Base-by-base conservation (phyloP, 2,113 vertebrate genomes). In the Otolemur garnettii region DNA sequence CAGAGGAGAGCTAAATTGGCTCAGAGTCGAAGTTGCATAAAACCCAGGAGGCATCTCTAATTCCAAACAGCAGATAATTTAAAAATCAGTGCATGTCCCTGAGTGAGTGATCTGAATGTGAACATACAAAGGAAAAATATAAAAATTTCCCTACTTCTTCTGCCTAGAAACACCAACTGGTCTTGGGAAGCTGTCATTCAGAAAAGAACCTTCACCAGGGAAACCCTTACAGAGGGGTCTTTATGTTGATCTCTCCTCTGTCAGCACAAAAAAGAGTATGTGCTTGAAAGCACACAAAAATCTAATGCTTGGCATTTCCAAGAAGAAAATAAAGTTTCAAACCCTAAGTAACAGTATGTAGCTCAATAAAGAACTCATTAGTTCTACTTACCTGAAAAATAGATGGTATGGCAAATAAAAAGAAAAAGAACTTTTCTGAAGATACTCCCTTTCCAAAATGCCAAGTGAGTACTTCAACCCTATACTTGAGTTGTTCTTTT, bases 71-170 rank as follows among this genome's bases (percentile, higher is more conserved):
- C 80, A 84, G 93, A 87, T 71, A 90, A 86, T 96, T 97, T 96
- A 91, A 96, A 96, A 97, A 95, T 68, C 94, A 96, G 93, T 69
- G 35, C 92, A 71, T 82, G 89, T 97, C 92, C 87, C 82, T 12
- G 13, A 95, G 95, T 94, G 91, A 97, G 95, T 94, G 95, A 96
- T 96, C 93, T 90, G 97, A 97, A 95, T 97, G 91, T 87, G 71
- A 97, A 93, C 68, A 95, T 77, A 72, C 83, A 72, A 90, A 95
- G 53, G 87, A 66, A 77, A 85, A 92, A 83, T 38, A 30, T 84
- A 82, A 87, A 90, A 91, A 78, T 90, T 62, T 93, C 90, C 75
- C 60, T 71, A 90, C 35, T 94, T 84, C 59, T 92, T 84, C 64
- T 33, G 60, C 94, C 87, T 7, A 93, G 75, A 74, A 93, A 77